A percentile compares a stretch with the other conserved stretches of the same genome.
These are phyloP conservation scores for Paramisgurnus dabryanus DNA, from an alignment of 2,113 vertebrate genomes.

Conservation along the genomic window DNA sequence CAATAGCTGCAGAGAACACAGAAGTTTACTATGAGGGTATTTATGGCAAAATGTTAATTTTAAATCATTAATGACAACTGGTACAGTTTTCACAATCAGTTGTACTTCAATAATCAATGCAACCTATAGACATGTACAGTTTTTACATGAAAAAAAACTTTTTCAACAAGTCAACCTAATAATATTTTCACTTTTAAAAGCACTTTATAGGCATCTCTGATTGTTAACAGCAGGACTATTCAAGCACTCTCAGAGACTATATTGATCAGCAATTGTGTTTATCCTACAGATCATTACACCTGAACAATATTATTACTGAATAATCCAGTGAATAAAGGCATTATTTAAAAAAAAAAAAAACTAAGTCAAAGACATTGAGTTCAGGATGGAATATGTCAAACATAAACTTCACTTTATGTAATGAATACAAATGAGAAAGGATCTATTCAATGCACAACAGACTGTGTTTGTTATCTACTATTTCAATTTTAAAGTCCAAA, in stretches of 20 bases:
- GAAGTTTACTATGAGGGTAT: slow-evolving; percentile 10
- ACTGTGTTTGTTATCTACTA: too few species aligned
- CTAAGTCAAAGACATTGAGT: background rate
- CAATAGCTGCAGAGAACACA: background rate
- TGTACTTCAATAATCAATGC: slow-evolving; percentile 21
- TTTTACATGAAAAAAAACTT: slow-evolving; percentile 22
- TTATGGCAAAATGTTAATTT: slow-evolving; percentile 62
- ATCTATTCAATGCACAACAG: too few species aligned
- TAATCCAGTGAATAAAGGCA: slow-evolving; percentile 11
- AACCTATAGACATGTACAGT: slow-evolving; percentile 26
- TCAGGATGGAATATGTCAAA: background rate
- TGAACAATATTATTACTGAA: background rate
- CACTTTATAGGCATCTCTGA: background rate
- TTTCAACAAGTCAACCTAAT: background rate
- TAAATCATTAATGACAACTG: slow-evolving; percentile 42
- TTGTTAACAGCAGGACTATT: slow-evolving; percentile 2
- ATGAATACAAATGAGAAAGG: background rate
- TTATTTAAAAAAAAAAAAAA: slow-evolving; percentile 4
- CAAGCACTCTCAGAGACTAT: background rate
- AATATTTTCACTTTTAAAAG: background rate
- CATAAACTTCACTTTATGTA: background rate
- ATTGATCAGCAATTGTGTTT: too few species aligned
- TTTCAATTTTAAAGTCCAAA: background rate
- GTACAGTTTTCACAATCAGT: slow-evolving; percentile 11
- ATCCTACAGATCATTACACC: too few species aligned